Base-by-base conservation (phyloP, 1,140 invertebrate genomes). In the Bombus cullumanus region DNA sequence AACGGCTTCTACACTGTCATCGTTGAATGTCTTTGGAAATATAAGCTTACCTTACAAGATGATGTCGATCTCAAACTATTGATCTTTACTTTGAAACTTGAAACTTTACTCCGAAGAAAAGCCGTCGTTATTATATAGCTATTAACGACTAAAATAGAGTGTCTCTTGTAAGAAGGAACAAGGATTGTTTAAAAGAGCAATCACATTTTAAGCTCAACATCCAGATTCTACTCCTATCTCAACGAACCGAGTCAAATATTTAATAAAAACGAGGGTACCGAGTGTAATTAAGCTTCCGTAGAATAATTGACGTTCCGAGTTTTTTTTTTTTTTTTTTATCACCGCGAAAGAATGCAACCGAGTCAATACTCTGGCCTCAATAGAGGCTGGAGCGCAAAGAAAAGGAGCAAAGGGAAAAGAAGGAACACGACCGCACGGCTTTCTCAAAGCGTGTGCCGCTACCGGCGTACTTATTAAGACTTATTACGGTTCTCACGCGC, bases 401-500 rank as follows among this genome's bases (percentile, higher is more conserved):
- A 43, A 74, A 74, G 72, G 31, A 74, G 8, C 12, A 71, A 37
- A 34, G 59, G 22, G 18, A 41, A 77, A 4, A 59, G 15, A 62
- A 18, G 28, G n/a, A 81, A 76, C 28, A 73, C 66, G 66, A 47
- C 28, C 28, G 69, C 80, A 64, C 57, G 39, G 41, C 25, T 71
- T 88, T 39, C 37, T 88, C 34, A 82, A 79, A 89, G 83, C 41
- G 68, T 68, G 53, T 80, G 59, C 74, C 57, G 68, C 34, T 78
- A 89, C 73, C 47, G 83, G 59, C 79, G 82, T 82, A 81, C 81
- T 89, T 89, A 89, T 89, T 86, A 86, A 89, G 83, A 89, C 87
- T 89, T 89, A 89, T 89, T 89, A 88, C 88, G n/a, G 77, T 77
- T 89, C 87, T 89, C 82, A 79, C 78, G 87, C 64, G 68, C 47